Evolutionary conservation across 35 echinoderm and acorn worm species (phyloP), one percentile per base, ranked within the genome.

Genomic region (Diadema setosum): DNA sequence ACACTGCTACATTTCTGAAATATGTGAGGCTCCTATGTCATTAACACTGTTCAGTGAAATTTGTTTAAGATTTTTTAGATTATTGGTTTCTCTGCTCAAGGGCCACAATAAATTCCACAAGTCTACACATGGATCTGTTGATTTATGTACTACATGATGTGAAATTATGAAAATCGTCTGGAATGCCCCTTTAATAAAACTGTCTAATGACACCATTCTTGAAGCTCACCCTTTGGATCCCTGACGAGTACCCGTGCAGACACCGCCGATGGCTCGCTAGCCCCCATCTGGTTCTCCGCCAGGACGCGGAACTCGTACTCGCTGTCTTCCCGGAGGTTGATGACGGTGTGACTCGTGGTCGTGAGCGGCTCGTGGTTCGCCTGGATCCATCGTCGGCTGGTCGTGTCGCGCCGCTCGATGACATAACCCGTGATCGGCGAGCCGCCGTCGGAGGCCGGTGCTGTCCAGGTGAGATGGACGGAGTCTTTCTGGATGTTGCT

Each of bases 281-380:
- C 46, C 5, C 96, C 96, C 35, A 85, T 89, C 81, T 82, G 90
- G 43, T 98, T 98, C 61, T 92, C 87, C 70, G 96, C 96, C 34
- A 98, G 43, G 32, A 98, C 92, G 21, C 96, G 80, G 83, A 98
- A 98, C 78, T 94, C 93, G 58, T 98, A 98, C 78, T 94, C 96
- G 27, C 84, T 58, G 45, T 94, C 96, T 35, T 94, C 92, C 31
- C 89, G 82, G 18, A 98, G 82, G 36, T 98, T 91, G 29, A 83
- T 84, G n/a, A 98, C 58, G 0, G 82, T 89, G 46, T 87, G 84
- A 21, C 82, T 94, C 31, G 85, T 91, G 23, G 44, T 83, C 24
- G 85, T 92, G 42, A 99, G 74, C 12, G 91, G 84, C 41, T 91
- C 74, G 0, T 70, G 70, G 80, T 91, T 95, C 73, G 93, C 96